A percentile compares a stretch with the other conserved stretches of the same genome.
These are phyloP conservation scores for Sardinella longiceps DNA, from an alignment of 2,797 vertebrate species.

Conservation along the genomic window DNA sequence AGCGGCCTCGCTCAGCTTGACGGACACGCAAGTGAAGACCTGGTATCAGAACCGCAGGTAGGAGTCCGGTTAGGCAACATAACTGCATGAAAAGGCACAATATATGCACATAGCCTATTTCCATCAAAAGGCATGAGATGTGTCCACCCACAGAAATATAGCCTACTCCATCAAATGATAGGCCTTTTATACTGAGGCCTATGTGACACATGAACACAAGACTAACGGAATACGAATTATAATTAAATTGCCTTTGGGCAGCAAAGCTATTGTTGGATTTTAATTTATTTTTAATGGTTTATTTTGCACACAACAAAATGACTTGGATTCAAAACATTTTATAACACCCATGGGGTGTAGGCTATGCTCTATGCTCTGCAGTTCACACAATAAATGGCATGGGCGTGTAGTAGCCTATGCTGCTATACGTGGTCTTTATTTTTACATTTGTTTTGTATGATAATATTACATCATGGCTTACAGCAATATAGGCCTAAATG, in stretches of 20 bases:
- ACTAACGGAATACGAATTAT: too few species aligned
- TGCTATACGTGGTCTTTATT: not conserved
- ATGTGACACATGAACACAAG: not conserved
- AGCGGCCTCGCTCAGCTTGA: constrained; percentile 96
- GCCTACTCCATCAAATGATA: too few species aligned
- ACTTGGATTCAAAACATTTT: not conserved
- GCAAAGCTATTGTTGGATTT: not conserved
- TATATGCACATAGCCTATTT: not conserved
- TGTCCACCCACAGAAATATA: too few species aligned
- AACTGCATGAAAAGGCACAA: not conserved
- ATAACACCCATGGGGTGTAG: not conserved
- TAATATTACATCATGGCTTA: not conserved
- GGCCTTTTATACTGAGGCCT: not conserved
- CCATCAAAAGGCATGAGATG: too few species aligned
- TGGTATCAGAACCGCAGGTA: constrained; percentile 99
- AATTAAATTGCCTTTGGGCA: not conserved
- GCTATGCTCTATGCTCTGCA: not conserved
- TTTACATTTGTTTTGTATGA: not conserved
- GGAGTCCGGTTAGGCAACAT: constrained; percentile 33
- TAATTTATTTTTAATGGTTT: not conserved
- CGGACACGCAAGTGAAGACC: constrained; percentile 98
- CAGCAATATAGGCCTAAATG: too few species aligned
- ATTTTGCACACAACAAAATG: not conserved
- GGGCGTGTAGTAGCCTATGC: not conserved
- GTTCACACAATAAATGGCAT: too few species aligned